phyloP scores from a whole-genome alignment of 2,113 vertebrate species.

The Tupaia chinensis region DNA sequence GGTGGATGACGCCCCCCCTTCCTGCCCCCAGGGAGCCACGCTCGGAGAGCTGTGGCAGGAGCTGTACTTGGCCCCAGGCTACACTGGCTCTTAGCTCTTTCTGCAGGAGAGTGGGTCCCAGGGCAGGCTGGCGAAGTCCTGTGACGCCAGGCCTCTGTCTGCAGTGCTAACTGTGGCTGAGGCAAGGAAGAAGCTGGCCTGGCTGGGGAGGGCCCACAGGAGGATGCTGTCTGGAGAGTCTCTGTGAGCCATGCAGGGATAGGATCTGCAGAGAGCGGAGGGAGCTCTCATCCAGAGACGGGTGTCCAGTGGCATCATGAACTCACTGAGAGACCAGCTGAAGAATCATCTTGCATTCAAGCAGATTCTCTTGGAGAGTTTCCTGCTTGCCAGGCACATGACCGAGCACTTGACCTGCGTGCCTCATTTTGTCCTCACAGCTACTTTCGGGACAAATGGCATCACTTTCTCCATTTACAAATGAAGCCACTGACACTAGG shows the following conservation, averaged over 20 bases:
- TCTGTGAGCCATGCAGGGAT: not conserved
- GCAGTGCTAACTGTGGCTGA: not conserved
- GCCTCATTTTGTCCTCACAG: not conserved
- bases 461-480: not conserved
- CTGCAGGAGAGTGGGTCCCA: not conserved
- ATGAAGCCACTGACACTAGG: not conserved
- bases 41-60: conserved; percentile 22
- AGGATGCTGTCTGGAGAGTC: not conserved
- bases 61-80: not conserved
- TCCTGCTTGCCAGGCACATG: too few relatives aligned
- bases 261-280: not conserved
- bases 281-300: not conserved
- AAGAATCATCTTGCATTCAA: not conserved
- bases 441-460: too few relatives aligned
- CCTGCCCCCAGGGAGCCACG: conserved; percentile 32
- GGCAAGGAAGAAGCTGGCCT: not conserved
- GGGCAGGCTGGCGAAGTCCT: not conserved
- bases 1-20: conserved; percentile 45
- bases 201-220: not conserved
- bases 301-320: not conserved
- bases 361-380: not conserved
- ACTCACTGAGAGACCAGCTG: not conserved
- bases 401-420: not conserved
- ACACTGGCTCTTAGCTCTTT: not conserved
- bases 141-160: not conserved